Percentiles rank a stretch among this genome's conserved stretches.
Evolutionary conservation across 1,140 invertebrate species (phyloP).

Genomic region (Pseudomyrmex dendroicus): DNA sequence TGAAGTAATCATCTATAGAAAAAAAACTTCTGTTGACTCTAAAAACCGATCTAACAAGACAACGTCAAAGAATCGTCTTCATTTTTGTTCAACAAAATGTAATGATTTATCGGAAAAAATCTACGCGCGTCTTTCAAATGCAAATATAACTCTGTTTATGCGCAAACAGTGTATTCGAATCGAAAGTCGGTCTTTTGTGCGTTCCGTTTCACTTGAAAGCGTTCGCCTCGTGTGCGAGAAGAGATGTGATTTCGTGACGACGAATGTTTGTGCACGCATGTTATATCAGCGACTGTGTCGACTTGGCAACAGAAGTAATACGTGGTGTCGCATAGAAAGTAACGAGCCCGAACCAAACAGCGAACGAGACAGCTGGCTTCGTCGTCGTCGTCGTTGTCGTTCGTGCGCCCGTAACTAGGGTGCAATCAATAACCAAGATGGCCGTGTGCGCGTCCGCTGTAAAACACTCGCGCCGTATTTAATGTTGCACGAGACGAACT

Average conservation of each 20-base stretch:
- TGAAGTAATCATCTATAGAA: neutral
- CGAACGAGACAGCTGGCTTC: constrained; percentile 67
- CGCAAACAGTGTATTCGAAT: neutral
- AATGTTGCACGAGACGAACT: constrained; percentile 79
- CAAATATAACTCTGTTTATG: neutral
- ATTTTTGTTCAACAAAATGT: neutral
- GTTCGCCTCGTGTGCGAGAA: neutral
- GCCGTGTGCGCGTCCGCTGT: constrained; percentile 73
- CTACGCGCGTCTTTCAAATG: neutral
- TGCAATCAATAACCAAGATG: constrained; percentile 80
- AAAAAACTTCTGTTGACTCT: neutral
- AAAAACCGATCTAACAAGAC: neutral
- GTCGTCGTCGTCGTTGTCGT: constrained; percentile 56
- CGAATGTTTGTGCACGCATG: constrained; percentile 6
- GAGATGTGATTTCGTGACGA: constrained; percentile 18
- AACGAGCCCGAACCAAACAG: constrained; percentile 52
- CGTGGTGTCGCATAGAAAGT: constrained; percentile 28
- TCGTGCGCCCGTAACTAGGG: constrained; percentile 72
- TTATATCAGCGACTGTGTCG: constrained; percentile 27
- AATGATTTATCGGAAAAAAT: neutral
- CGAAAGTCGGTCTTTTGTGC: neutral
- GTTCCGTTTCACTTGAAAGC: constrained; percentile 5
- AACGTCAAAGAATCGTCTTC: neutral
- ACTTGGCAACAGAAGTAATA: constrained; percentile 27
- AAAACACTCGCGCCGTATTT: constrained; percentile 79